These are phyloP conservation scores for Stenolophus ochropezus DNA, from an alignment of 2,888 invertebrate species.

Conservation along the genomic window DNA sequence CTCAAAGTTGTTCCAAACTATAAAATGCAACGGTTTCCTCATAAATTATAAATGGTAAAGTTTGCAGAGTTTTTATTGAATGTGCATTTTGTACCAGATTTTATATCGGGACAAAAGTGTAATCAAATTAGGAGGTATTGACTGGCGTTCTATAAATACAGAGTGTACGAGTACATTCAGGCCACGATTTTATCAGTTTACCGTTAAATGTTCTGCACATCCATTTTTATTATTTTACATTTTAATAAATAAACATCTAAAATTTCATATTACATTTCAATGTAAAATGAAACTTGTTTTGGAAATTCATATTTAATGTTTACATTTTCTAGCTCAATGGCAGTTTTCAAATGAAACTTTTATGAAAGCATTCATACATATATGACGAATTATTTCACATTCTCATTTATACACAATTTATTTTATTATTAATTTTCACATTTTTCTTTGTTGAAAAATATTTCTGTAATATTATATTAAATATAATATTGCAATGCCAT, in stretches of 20 bases:
- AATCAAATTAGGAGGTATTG: slow-evolving; percentile 53
- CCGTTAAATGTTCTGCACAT: not conserved
- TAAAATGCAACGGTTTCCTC: slow-evolving; percentile 12
- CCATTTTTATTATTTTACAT: not conserved
- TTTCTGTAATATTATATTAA: no score
- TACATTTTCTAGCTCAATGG: not conserved
- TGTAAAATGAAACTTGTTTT: not conserved
- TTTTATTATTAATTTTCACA: not conserved
- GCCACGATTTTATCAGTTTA: slow-evolving; percentile 22
- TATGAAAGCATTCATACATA: not conserved
- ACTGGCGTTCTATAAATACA: slow-evolving; percentile 50
- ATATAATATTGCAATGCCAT: no score
- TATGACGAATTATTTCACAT: no score
- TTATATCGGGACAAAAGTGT: slow-evolving; percentile 44
- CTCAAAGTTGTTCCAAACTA: not conserved
- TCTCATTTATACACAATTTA: not conserved
- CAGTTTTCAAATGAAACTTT: not conserved
- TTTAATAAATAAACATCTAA: no score
- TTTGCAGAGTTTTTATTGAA: slow-evolving; percentile 7
- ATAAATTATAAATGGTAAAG: slow-evolving; percentile 26
- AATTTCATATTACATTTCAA: not conserved
- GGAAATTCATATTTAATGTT: not conserved
- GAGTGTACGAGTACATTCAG: slow-evolving; percentile 16
- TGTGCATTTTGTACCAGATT: slow-evolving; percentile 25
- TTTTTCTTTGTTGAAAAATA: no score